Evolutionary conservation across 2,797 vertebrate genomes (phyloP), one percentile per base, ranked within the genome.

Genomic region (Semotilus atromaculatus): DNA sequence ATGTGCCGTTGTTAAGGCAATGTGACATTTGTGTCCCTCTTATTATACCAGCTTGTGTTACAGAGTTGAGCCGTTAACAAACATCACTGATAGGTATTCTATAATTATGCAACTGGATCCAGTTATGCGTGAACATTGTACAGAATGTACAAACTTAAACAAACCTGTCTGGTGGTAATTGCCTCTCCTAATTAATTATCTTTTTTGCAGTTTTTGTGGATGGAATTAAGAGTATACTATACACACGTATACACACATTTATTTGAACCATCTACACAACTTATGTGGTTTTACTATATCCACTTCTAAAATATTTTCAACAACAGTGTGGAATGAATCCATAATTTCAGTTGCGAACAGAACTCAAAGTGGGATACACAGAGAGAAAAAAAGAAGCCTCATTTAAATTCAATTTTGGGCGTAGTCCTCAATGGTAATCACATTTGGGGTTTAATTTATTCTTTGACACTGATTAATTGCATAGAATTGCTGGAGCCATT

Each of bases 391-490:
- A 87, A 70, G 64, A 84, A 74, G 77, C 84, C 68, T 86, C 85
- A 90, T 92, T 93, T 90, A 92, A 90, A 93, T 92, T 92, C 58
- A 86, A 88, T 92, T 92, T 92, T 85, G 36, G 89, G 87, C 77
- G 81, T 88, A 84, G 71, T 89, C 58, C 85, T 90, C 86, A 85
- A 76, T 89, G 88, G 89, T 88, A 93, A 93, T 93, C 90, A 91
- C 76, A 70, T 92, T 89, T 91, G 80, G 64, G 87, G 90, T 89
- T 91, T 91, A 91, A 95, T 93, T 93, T 91, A 92, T 93, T 93
- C 90, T 86, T 88, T 82, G 80, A 88, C 85, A 82, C 90, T 94
- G 91, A 94, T 95, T 95, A 95, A 95, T 94, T 93, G 89, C 80
- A 72, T 89, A 21, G 89, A 93, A 93, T 92, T 91, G 89, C 92